Evolutionary conservation across 2,888 invertebrate genomes (phyloP).

Genomic region (Leptopterna dolabrata): DNA sequence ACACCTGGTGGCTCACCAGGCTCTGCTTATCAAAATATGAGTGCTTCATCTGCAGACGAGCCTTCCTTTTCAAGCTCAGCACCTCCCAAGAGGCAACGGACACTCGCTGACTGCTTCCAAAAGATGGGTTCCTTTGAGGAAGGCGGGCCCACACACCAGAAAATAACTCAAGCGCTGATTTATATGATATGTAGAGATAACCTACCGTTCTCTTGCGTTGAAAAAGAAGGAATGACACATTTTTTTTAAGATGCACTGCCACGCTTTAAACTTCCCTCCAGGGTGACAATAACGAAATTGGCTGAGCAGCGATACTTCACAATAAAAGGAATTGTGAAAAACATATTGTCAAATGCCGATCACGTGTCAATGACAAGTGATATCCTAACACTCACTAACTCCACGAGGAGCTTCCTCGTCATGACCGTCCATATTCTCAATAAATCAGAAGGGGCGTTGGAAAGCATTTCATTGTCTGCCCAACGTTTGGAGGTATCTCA

Average conservation of each 20-base stretch:
- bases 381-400: slow-evolving; percentile 38
- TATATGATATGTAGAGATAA: slow-evolving; percentile 39
- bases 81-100: slow-evolving; percentile 28
- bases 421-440: slow-evolving; percentile 37
- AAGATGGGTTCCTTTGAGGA: slow-evolving; percentile 31
- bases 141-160: slow-evolving; percentile 33
- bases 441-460: slow-evolving; percentile 16
- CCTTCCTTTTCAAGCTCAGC: slow-evolving; percentile 20
- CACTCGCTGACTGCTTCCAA: slow-evolving; percentile 20
- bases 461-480: slow-evolving; percentile 33
- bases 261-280: slow-evolving; percentile 17
- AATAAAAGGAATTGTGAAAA: slow-evolving; percentile 27
- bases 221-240: slow-evolving; percentile 36
- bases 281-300: slow-evolving; percentile 31
- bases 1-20: no score
- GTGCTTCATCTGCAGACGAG: slow-evolving; percentile 31
- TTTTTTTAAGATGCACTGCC: slow-evolving; percentile 37
- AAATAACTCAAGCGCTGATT: slow-evolving; percentile 33
- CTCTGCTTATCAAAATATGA: neutral
- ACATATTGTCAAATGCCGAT: neutral
- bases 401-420: slow-evolving; percentile 40
- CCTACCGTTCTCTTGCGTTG: slow-evolving; percentile 41
- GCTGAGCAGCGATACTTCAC: slow-evolving; percentile 39
- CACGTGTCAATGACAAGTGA: slow-evolving; percentile 30
- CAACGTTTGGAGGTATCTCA: slow-evolving; percentile 22